These are phyloP conservation scores for Pseudochirops cupreus DNA, from an alignment of 2,797 vertebrate genomes.

Conservation along the genomic window DNA sequence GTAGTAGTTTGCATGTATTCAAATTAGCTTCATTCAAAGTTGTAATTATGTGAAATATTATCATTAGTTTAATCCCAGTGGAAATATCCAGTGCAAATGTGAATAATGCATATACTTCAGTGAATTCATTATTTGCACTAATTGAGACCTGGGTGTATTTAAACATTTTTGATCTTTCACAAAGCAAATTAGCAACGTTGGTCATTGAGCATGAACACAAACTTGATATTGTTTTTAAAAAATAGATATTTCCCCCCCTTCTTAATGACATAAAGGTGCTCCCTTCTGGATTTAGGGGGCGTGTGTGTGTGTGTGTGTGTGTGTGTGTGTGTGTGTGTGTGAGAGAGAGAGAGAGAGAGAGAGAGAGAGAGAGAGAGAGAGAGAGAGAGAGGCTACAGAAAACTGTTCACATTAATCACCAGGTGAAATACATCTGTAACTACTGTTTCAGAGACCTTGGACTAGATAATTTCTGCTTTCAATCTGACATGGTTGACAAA, in stretches of 20 bases:
- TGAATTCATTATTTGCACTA: not conserved
- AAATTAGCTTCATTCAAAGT: not conserved
- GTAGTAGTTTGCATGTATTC: not conserved
- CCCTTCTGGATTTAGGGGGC: not conserved
- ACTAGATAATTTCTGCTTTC: conserved; percentile 61
- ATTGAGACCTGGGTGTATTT: not conserved
- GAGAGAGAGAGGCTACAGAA: conserved; percentile 1
- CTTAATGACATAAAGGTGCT: conserved; percentile 34
- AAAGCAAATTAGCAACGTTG: not conserved
- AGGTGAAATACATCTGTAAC: conserved; percentile 64
- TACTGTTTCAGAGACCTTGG: conserved; percentile 53
- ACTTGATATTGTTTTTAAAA: not conserved
- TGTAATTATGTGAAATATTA: not conserved
- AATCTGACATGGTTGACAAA: conserved; percentile 1
- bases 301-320: too few relatives aligned
- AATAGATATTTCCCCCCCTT: not conserved
- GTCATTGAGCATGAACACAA: not conserved
- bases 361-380: too few relatives aligned
- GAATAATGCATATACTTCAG: not conserved
- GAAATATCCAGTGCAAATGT: not conserved
- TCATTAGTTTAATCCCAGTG: not conserved
- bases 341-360: too few relatives aligned
- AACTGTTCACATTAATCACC: conserved; percentile 50
- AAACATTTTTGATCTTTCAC: not conserved
- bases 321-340: too few relatives aligned